Evolutionary conservation across 2,888 invertebrate genomes (phyloP).

Genomic region (Chironomus riparius): DNA sequence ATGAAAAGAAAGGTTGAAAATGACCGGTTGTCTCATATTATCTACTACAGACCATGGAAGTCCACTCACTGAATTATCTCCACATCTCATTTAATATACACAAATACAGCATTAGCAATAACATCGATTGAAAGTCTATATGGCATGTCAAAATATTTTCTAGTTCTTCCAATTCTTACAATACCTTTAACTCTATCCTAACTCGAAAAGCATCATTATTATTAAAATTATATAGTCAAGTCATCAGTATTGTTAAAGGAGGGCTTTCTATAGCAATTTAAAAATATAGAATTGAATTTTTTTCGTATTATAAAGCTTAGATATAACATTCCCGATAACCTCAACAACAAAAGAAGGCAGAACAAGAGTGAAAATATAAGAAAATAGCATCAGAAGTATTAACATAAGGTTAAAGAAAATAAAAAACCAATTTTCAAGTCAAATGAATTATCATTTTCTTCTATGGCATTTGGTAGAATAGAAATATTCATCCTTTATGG

Average conservation of each 20-base stretch:
- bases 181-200: neutral
- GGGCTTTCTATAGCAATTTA: neutral
- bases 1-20: neutral
- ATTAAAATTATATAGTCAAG: slow-evolving; percentile 10
- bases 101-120: neutral
- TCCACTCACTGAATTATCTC: neutral
- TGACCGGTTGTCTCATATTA: neutral
- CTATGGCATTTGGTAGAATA: neutral
- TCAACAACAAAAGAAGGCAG: neutral
- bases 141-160: slow-evolving; percentile 12
- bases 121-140: neutral
- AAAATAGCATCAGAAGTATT: neutral
- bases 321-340: neutral
- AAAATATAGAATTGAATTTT: neutral
- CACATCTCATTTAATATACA: neutral
- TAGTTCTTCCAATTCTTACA: neutral
- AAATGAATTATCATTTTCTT: neutral
- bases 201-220: neutral
- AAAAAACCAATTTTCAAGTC: neutral
- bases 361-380: no score
- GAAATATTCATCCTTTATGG: neutral
- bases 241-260: neutral
- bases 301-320: neutral
- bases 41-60: slow-evolving; percentile 4
- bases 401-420: neutral